These are phyloP conservation scores for Alaudala cheleensis DNA, from an alignment of 2,113 vertebrate genomes.

Conservation along the genomic window DNA sequence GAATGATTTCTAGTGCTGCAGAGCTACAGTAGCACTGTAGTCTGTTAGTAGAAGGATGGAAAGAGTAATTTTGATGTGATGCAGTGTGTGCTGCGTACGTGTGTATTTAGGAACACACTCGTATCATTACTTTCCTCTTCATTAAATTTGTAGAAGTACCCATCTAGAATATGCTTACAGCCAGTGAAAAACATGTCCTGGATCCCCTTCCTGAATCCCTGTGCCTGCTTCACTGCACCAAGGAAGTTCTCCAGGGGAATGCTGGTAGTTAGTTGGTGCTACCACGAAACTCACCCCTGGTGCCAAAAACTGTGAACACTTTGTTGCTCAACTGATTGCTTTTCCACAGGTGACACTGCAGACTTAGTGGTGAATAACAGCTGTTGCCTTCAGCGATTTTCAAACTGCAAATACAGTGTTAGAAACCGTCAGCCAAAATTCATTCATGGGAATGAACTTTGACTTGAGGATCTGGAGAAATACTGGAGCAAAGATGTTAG, in stretches of 20 bases:
- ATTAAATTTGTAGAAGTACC: neutral
- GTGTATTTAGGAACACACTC: neutral
- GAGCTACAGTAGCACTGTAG: neutral
- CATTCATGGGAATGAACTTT: neutral
- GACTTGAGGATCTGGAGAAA: neutral
- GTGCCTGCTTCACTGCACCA: neutral
- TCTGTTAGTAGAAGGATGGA: neutral
- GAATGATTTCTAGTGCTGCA: constrained; percentile 14
- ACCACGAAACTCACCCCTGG: neutral
- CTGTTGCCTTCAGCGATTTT: neutral
- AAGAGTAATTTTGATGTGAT: neutral
- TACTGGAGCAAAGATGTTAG: neutral
- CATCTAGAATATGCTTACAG: neutral
- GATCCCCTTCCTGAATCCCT: neutral
- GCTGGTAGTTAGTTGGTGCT: neutral
- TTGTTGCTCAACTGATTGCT: neutral
- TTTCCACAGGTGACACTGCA: neutral
- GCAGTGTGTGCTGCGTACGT: neutral
- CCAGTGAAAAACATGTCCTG: neutral
- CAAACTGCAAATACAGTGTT: neutral
- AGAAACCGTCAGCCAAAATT: neutral
- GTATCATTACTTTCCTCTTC: neutral
- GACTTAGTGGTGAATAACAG: neutral
- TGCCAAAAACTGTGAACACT: neutral
- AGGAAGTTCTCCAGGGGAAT: neutral